phyloP scores from a whole-genome alignment of 2,797 vertebrate genomes.

The Eulemur coronatus region DNA sequence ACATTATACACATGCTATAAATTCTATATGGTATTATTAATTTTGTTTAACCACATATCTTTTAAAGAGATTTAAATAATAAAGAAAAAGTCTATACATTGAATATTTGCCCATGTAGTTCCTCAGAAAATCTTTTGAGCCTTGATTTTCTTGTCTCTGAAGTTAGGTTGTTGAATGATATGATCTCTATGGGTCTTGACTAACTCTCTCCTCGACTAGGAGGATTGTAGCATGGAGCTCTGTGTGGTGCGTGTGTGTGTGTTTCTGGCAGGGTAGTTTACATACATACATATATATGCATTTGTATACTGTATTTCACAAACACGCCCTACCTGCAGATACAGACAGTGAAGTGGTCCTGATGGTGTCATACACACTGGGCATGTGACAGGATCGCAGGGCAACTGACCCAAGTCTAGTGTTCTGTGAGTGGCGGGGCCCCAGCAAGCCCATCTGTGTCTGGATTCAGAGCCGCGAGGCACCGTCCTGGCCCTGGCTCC shows the following conservation, averaged over 20 bases:
- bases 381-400: rapidly evolving
- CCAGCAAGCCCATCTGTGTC: not conserved
- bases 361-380: rapidly evolving
- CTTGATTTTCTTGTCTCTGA: not conserved
- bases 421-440: not conserved
- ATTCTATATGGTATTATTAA: not conserved
- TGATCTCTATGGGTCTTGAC: not conserved
- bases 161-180: not conserved
- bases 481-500: rapidly evolving
- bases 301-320: not conserved
- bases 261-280: too few relatives aligned
- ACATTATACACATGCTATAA: not conserved
- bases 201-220: not conserved
- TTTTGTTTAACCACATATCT: not conserved
- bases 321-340: not conserved
- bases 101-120: not conserved
- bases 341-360: rapidly evolving
- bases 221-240: rapidly evolving
- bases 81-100: not conserved
- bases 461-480: not conserved
- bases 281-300: too few relatives aligned
- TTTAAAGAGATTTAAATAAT: not conserved
- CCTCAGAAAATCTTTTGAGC: not conserved
- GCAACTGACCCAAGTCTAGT: too few relatives aligned
- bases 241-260: not conserved